Base-by-base conservation (phyloP, 2,113 vertebrate genomes). In the Lagopus leucura region DNA sequence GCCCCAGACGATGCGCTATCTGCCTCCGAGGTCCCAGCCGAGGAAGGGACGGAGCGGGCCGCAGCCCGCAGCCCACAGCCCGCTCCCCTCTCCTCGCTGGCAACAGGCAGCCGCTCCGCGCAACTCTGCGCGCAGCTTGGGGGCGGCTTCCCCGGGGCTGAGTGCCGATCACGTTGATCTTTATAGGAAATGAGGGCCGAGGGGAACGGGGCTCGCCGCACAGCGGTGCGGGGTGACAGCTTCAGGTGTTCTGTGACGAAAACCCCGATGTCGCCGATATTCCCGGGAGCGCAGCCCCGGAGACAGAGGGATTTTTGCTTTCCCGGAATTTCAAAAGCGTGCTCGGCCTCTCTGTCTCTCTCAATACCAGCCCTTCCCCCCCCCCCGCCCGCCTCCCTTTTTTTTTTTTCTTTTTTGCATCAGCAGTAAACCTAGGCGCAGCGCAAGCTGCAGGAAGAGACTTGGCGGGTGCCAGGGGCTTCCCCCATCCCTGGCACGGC, bases 221-320 rank as follows among this genome's bases (percentile, higher is more conserved):
- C 47, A 50, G 6, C 4, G 13, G 36, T 27, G 58, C 18, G 4
- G 21, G 19, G 19, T 75, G 88, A 77, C 88, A 79, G 66, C 50
- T 82, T 57, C 92, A 92, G 89, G 89, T 83, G 89, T 55, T 65
- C 66, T 36, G 27, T 66, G 82, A 64, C n/a, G 73, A 88, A 86
- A 83, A 86, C n/a, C 9, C n/a, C 10, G 42, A 8, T 34, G 30
- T 69, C 55, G 65, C 20, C 34, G 43, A 36, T 36, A 36, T 25
- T 34, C 38, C 40, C 42, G 47, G 36, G 36, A 86, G 21, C 28
- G 69, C 64, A 80, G 76, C 55, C 48, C n/a, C 11, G 6, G 28
- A 45, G 36, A 42, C 76, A 55, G 69, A 22, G 0, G 0, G 34
- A 22, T 12, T 89, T 91, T 77, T 70, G 8, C 50, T 69, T 14